Evolutionary conservation across 2,888 invertebrate genomes (phyloP).

Genomic region (Drosophila hamatofila): DNA sequence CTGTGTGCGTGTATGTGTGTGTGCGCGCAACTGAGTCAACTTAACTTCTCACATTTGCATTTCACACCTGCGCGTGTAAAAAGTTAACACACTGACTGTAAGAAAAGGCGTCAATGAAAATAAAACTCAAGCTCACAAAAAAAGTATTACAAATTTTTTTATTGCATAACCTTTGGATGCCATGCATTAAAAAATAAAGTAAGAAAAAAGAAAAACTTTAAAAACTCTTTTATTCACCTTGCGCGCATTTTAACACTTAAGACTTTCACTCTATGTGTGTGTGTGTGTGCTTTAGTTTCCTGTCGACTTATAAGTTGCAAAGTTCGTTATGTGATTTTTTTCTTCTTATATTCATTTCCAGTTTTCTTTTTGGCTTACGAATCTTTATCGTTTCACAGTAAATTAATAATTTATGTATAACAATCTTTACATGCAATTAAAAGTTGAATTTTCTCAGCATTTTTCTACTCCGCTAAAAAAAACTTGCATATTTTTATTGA

Average conservation of each 20-base stretch:
- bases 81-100: slow-evolving; percentile 62
- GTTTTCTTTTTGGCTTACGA: neutral
- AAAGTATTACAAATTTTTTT: slow-evolving; percentile 42
- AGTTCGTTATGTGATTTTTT: neutral
- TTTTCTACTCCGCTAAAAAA: neutral
- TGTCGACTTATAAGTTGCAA: slow-evolving; percentile 4
- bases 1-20: slow-evolving; percentile 20
- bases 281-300: slow-evolving; percentile 4
- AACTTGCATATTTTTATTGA: neutral
- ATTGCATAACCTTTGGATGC: slow-evolving; percentile 54
- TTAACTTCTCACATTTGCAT: slow-evolving; percentile 70
- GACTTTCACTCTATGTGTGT: neutral
- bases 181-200: slow-evolving; percentile 30
- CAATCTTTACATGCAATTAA: slow-evolving; percentile 11
- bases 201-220: neutral
- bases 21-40: slow-evolving; percentile 46
- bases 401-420: slow-evolving; percentile 6
- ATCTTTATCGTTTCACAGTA: neutral
- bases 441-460: neutral
- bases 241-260: slow-evolving; percentile 16
- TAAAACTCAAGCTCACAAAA: slow-evolving; percentile 32
- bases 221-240: slow-evolving; percentile 31
- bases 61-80: slow-evolving; percentile 69
- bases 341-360: neutral
- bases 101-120: slow-evolving; percentile 50